Conservation (phyloP, 2,888 invertebrate species). For the Syrphus vitripennis region DNA sequence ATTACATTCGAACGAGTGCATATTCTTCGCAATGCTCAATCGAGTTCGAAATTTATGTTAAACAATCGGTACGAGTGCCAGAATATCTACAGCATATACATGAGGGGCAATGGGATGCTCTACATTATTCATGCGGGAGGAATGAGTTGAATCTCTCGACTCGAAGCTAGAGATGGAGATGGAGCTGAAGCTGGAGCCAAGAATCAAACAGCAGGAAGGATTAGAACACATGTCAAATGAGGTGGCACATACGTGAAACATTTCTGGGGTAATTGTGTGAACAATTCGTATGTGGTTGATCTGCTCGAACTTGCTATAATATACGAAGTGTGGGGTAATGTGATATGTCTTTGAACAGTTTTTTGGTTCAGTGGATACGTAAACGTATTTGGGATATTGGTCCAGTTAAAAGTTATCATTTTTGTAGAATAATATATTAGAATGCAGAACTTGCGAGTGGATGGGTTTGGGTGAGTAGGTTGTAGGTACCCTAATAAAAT, state of each 20-base stretch:
- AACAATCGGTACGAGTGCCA: constrained; percentile 55
- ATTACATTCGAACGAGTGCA: constrained; percentile 57
- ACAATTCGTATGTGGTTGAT: constrained; percentile 46
- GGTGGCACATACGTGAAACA: constrained; percentile 2
- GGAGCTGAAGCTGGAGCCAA: constrained; percentile 37
- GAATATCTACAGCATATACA: background rate
- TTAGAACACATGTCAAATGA: constrained; percentile 58
- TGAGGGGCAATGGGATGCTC: constrained; percentile 5
- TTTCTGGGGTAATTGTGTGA: constrained; percentile 48
- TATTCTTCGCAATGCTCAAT: constrained; percentile 63
- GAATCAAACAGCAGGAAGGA: constrained; percentile 56
- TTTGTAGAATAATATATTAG: background rate
- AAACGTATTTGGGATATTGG: background rate
- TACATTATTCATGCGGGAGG: constrained; percentile 48
- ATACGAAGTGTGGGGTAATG: background rate
- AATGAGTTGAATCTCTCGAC: constrained; percentile 3
- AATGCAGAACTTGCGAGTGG: background rate
- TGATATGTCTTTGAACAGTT: background rate
- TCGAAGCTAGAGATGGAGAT: background rate
- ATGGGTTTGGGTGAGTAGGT: too few relatives aligned
- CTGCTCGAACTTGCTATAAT: constrained; percentile 7
- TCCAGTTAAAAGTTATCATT: background rate
- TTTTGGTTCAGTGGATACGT: constrained; percentile 17
- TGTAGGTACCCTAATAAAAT: too few relatives aligned
- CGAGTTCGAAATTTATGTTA: constrained; percentile 68